phyloP scores from a whole-genome alignment of 2,113 vertebrate genomes.

The Chionis minor region DNA sequence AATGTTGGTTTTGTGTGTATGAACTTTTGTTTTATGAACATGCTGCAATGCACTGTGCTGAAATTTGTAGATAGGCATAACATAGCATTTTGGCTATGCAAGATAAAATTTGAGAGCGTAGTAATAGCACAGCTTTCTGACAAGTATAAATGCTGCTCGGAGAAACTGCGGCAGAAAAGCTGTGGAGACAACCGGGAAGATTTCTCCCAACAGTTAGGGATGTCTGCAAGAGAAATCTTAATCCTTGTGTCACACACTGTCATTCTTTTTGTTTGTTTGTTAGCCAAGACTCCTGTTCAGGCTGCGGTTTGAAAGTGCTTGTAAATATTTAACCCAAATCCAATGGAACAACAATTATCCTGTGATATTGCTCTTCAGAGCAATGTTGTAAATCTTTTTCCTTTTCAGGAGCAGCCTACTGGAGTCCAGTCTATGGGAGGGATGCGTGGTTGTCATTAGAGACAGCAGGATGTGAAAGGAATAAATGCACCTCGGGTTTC shows the following conservation, averaged over 20 bases:
- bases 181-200: not conserved
- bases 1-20: constrained; percentile 54
- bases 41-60: constrained; percentile 7
- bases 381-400: not conserved
- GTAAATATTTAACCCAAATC: constrained; percentile 22
- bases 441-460: not conserved
- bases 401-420: not conserved
- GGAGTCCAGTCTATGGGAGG: not conserved
- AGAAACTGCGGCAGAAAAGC: constrained; percentile 4
- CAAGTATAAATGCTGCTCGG: constrained; percentile 34
- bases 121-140: constrained; percentile 45
- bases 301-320: not conserved
- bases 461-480: not conserved
- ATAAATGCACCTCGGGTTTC: not conserved
- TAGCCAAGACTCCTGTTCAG: not conserved
- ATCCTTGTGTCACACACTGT: not conserved
- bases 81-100: constrained; percentile 60
- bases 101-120: constrained; percentile 61
- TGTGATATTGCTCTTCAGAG: not conserved
- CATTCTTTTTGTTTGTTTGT: not conserved
- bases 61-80: constrained; percentile 48
- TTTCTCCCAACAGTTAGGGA: not conserved
- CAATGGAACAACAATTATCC: not conserved
- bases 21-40: constrained; percentile 61
- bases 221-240: not conserved